These are phyloP conservation scores for Sciurus carolinensis DNA, from an alignment of 2,797 vertebrate genomes.

Conservation along the genomic window DNA sequence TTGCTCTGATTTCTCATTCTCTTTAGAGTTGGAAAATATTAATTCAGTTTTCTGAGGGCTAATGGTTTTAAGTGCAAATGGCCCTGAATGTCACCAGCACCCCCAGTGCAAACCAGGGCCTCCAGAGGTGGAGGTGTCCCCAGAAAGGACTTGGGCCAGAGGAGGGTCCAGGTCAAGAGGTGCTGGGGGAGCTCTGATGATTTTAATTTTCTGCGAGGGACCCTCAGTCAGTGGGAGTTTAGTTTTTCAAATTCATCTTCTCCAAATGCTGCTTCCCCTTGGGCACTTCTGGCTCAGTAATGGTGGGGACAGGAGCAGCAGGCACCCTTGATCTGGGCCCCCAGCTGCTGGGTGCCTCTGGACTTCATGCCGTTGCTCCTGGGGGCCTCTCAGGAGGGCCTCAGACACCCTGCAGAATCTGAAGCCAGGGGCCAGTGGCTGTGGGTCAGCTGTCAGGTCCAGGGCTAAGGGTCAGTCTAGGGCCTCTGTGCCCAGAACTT, in stretches of 20 bases:
- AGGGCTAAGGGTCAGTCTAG: neutral
- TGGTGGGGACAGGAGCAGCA: neutral
- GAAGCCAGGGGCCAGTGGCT: neutral
- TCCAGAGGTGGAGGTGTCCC: neutral
- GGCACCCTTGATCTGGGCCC: neutral
- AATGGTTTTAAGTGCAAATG: neutral
- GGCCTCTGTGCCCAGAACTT: neutral
- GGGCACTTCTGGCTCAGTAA: neutral
- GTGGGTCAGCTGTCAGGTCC: neutral
- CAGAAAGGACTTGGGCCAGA: too few relatives aligned
- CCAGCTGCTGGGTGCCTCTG: neutral
- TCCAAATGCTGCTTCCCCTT: neutral
- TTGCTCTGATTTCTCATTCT: neutral
- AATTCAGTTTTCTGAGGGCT: neutral
- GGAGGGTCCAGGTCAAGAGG: too few relatives aligned
- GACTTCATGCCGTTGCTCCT: neutral
- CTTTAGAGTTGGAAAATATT: neutral
- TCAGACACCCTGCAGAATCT: neutral
- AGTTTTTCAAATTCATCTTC: neutral
- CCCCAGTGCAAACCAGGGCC: neutral
- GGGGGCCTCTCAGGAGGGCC: neutral
- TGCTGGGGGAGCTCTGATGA: neutral
- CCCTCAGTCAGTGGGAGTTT: neutral
- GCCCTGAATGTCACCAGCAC: neutral
- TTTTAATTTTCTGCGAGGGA: neutral